Percentiles rank a stretch among this genome's conserved stretches.
Evolutionary conservation across 2,797 vertebrate genomes (phyloP).

Genomic region (Knipowitschia caucasica): DNA sequence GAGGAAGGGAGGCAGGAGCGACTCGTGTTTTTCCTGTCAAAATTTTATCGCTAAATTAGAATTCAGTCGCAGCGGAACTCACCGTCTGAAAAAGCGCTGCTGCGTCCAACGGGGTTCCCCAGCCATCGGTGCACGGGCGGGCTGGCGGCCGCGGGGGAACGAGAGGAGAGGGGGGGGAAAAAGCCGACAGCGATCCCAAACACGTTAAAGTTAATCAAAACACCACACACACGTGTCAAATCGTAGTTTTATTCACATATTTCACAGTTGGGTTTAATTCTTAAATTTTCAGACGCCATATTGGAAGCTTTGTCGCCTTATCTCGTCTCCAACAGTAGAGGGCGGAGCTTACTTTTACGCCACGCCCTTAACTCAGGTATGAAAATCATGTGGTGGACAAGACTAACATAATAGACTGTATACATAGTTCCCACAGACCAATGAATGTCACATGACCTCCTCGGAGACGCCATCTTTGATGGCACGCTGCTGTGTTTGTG

Average conservation of each 20-base stretch:
- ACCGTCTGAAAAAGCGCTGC: slow-evolving; percentile 99
- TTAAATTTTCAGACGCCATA: neutral
- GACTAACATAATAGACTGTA: neutral
- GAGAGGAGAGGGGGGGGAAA: too few species aligned
- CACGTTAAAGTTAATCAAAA: neutral
- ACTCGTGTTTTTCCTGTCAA: slow-evolving; percentile 99
- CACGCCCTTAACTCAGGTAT: slow-evolving; percentile 68
- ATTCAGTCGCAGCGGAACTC: slow-evolving; percentile 99
- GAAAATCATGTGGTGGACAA: neutral
- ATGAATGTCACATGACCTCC: too few species aligned
- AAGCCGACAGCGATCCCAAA: too few species aligned
- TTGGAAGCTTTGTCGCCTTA: slow-evolving; percentile 21
- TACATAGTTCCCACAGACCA: neutral
- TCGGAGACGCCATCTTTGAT: too few species aligned
- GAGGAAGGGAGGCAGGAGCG: slow-evolving; percentile 80
- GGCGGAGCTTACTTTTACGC: slow-evolving; percentile 63
- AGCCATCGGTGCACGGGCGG: slow-evolving; percentile 99
- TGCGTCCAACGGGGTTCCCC: slow-evolving; percentile 99
- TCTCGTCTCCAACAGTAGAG: slow-evolving; percentile 56
- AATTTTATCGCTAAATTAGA: slow-evolving; percentile 99
- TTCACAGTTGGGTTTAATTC: neutral
- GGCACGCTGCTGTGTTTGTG: too few species aligned
- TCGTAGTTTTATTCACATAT: neutral
- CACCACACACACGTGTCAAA: neutral
- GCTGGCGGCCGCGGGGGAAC: slow-evolving; percentile 72